phyloP scores from a whole-genome alignment of 2,888 invertebrate species.

The Plagiodera versicolora region DNA sequence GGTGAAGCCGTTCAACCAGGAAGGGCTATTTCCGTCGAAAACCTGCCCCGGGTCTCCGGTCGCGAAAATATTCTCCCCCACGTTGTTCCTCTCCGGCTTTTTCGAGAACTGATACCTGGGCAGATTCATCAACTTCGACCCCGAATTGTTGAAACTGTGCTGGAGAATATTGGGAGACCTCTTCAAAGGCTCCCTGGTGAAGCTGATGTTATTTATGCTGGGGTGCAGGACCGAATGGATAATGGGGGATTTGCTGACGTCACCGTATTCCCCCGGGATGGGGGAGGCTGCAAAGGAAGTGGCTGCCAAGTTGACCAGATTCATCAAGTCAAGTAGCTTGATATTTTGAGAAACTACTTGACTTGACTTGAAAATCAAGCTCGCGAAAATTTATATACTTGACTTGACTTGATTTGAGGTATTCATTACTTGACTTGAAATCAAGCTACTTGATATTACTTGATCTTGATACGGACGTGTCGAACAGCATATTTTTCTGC shows the following conservation, averaged over 20 bases:
- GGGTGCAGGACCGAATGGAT: conserved; percentile 43
- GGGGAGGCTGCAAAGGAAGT: conserved; percentile 30
- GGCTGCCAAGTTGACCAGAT: too few species aligned
- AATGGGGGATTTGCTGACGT: conserved; percentile 40
- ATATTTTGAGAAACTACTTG: too few species aligned
- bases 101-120: conserved; percentile 45
- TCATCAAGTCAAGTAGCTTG: too few species aligned
- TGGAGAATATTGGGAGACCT: conserved; percentile 46
- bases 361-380: too few species aligned
- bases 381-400: too few species aligned
- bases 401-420: too few species aligned
- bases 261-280: conserved; percentile 39
- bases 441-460: too few species aligned
- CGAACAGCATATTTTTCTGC: too few species aligned
- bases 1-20: conserved; percentile 40
- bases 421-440: too few species aligned
- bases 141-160: conserved; percentile 39
- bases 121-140: conserved; percentile 34
- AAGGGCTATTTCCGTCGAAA: conserved; percentile 21
- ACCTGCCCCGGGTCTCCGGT: conserved; percentile 31
- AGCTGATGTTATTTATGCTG: conserved; percentile 52
- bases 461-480: too few species aligned
- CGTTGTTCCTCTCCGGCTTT: conserved; percentile 44
- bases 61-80: conserved; percentile 41
- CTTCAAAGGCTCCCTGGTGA: conserved; percentile 41